A percentile compares a stretch with the other conserved stretches of the same genome.
These are phyloP conservation scores for Halictus rubicundus DNA, from an alignment of 1,140 invertebrate genomes.

Conservation along the genomic window DNA sequence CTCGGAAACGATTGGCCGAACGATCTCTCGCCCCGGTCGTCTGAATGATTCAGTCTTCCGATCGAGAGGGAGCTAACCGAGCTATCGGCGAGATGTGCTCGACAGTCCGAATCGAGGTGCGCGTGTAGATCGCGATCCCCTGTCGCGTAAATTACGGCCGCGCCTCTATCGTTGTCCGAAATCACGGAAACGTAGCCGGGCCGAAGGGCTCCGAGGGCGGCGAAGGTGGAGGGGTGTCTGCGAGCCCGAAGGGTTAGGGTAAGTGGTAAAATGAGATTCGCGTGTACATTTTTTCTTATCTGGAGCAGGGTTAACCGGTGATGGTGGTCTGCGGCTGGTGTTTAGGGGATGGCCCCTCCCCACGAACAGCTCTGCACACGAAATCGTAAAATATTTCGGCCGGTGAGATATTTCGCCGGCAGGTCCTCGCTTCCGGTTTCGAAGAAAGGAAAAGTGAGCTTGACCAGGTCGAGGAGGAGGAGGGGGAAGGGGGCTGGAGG, in stretches of 20 bases:
- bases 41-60: too few species aligned
- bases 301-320: neutral
- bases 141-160: constrained; percentile 20
- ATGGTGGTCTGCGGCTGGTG: neutral
- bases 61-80: neutral
- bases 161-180: neutral
- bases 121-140: constrained; percentile 3
- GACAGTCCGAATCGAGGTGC: neutral
- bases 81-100: neutral
- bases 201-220: neutral
- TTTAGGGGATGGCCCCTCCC: neutral
- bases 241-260: constrained; percentile 13
- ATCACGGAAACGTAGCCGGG: constrained; percentile 15
- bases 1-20: too few species aligned
- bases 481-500: too few species aligned
- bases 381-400: constrained; percentile 57
- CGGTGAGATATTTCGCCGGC: constrained; percentile 38
- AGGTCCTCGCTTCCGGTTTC: constrained; percentile 34
- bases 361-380: constrained; percentile 7
- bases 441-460: constrained; percentile 49
- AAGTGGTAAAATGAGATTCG: constrained; percentile 52
- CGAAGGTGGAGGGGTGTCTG: neutral
- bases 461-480: constrained; percentile 10
- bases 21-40: neutral
- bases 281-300: constrained; percentile 59